A percentile compares a stretch with the other conserved stretches of the same genome.
Conservation (phyloP, 2,888 invertebrate genomes). For the Coleophora deauratella region DNA sequence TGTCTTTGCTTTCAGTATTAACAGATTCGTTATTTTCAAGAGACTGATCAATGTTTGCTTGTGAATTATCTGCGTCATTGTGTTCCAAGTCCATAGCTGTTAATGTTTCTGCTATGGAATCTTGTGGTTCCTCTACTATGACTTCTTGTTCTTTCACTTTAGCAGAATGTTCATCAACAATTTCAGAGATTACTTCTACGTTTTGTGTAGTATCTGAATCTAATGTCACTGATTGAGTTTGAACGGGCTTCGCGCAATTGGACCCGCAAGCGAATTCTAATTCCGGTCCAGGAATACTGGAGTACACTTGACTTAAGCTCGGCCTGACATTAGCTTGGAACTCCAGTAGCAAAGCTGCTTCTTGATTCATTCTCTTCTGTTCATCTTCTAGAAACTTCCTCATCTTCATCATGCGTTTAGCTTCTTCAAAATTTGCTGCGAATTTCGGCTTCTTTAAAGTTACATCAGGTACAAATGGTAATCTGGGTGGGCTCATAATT, state of each 20-base stretch:
- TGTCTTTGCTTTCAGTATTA: neutral
- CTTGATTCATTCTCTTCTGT: constrained; percentile 71
- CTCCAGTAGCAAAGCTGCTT: constrained; percentile 59
- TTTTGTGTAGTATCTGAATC: neutral
- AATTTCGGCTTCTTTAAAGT: constrained; percentile 79
- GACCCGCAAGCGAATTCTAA: constrained; percentile 61
- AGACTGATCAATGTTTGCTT: neutral
- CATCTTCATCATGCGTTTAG: constrained; percentile 78
- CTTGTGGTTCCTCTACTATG: neutral
- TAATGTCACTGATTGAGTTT: constrained; percentile 1
- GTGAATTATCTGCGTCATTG: neutral
- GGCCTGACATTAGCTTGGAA: constrained; percentile 67
- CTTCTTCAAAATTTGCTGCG: constrained; percentile 79
- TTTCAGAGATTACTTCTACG: neutral
- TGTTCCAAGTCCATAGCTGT: constrained; percentile 7
- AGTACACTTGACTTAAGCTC: constrained; percentile 62
- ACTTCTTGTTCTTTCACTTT: neutral
- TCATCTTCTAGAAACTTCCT: constrained; percentile 77
- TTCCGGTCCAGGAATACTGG: constrained; percentile 64
- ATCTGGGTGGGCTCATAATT: constrained; percentile 43
- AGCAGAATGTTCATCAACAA: neutral
- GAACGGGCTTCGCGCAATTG: constrained; percentile 22
- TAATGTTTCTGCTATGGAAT: constrained; percentile 5
- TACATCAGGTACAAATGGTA: constrained; percentile 61
- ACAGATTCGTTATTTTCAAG: neutral